Percentiles rank a stretch among this genome's conserved stretches.
Conservation (phyloP, 2,113 vertebrate genomes). For the Aepyceros melampus region DNA sequence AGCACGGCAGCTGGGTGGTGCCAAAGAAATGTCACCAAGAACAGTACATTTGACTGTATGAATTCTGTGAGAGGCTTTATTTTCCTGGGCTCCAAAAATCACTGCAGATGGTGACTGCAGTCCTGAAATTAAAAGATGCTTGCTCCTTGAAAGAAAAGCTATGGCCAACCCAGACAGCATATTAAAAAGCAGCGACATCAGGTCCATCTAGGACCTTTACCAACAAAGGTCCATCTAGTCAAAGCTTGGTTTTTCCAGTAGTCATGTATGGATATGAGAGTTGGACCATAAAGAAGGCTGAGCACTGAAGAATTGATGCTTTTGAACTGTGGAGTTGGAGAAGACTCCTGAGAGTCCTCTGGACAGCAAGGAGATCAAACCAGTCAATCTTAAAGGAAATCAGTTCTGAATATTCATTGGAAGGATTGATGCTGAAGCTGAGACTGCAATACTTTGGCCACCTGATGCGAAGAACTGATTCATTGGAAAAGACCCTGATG, state of each 20-base stretch:
- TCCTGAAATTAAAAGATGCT: neutral
- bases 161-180: neutral
- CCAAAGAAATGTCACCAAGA: neutral
- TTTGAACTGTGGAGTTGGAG: neutral
- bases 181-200: neutral
- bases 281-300: neutral
- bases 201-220: neutral
- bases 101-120: neutral
- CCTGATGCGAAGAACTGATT: neutral
- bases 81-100: neutral
- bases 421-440: neutral
- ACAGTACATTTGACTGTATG: neutral
- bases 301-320: neutral
- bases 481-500: neutral
- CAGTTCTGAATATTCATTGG: neutral
- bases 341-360: neutral
- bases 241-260: neutral
- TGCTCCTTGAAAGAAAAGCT: neutral
- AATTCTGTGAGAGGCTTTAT: neutral
- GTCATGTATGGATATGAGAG: neutral
- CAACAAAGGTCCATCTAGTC: neutral
- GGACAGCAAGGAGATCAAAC: neutral
- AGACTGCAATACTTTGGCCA: neutral
- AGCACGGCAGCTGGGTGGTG: neutral
- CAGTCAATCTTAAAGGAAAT: neutral